Percentiles rank a stretch among this genome's conserved stretches.
phyloP scores from a whole-genome alignment of 2,797 vertebrate species.

The Parauchenoglanis punctatus region DNA sequence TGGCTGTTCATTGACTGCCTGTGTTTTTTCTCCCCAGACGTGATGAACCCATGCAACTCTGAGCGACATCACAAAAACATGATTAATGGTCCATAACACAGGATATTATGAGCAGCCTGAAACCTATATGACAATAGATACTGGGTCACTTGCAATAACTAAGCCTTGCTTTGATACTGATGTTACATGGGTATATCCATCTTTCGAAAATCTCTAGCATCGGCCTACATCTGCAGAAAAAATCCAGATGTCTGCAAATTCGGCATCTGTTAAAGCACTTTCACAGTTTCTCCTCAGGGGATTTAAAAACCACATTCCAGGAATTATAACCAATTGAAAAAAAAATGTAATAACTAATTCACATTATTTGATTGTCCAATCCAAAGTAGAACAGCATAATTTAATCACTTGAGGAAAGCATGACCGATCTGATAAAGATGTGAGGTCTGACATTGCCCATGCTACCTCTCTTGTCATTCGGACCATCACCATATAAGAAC shows the following conservation, averaged over 20 bases:
- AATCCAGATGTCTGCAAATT: slow-evolving; percentile 38
- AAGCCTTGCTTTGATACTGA: slow-evolving; percentile 52
- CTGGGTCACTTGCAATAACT: slow-evolving; percentile 57
- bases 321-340: neutral
- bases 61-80: slow-evolving; percentile 69
- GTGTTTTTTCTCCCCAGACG: slow-evolving; percentile 53
- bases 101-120: slow-evolving; percentile 63
- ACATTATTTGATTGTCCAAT: neutral
- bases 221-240: slow-evolving; percentile 31
- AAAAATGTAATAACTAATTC: neutral
- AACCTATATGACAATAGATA: slow-evolving; percentile 61
- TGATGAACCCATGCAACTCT: slow-evolving; percentile 61
- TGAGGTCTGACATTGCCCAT: slow-evolving; percentile 52
- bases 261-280: slow-evolving; percentile 49
- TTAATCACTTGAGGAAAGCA: neutral
- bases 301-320: slow-evolving; percentile 11
- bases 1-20: slow-evolving; percentile 60
- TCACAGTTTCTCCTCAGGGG: slow-evolving; percentile 22
- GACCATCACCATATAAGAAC: slow-evolving; percentile 65
- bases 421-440: slow-evolving; percentile 38
- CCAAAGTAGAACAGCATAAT: slow-evolving; percentile 1
- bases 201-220: slow-evolving; percentile 41
- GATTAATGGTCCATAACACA: slow-evolving; percentile 75
- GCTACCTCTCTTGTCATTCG: slow-evolving; percentile 47
- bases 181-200: slow-evolving; percentile 50